Conservation (phyloP, 2,113 vertebrate species). For the Oreochromis spilurus region DNA sequence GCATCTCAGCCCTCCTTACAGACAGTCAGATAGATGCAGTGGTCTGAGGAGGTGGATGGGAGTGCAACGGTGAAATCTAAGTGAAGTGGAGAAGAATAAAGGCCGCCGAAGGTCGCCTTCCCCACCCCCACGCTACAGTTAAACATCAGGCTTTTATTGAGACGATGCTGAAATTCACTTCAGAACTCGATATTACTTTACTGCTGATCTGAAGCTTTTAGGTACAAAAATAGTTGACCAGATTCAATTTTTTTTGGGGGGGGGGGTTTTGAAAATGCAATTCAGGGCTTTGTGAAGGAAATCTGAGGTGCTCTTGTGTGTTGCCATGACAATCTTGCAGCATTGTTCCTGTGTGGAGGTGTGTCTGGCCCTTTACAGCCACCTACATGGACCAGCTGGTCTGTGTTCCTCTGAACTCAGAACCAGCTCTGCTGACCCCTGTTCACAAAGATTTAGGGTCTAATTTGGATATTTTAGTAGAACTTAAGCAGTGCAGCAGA, state of each 20-base stretch:
- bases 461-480: not conserved
- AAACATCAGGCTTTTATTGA: conserved; percentile 28
- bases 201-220: not conserved
- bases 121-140: conserved; percentile 40
- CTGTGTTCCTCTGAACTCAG: not conserved
- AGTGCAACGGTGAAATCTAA: conserved; percentile 18
- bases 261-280: not conserved
- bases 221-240: not conserved
- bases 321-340: conserved; percentile 90
- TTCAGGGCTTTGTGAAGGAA: not conserved
- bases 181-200: not conserved
- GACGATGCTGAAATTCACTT: not conserved
- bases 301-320: conserved; percentile 56
- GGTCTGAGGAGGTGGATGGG: conserved; percentile 44
- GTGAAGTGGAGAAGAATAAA: conserved; percentile 37
- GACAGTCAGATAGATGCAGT: not conserved
- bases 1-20: conserved; percentile 2
- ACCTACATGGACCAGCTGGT: conserved; percentile 18
- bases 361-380: conserved; percentile 82
- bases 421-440: not conserved
- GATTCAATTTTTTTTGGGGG: not conserved
- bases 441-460: not conserved
- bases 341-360: conserved; percentile 78
- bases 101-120: conserved; percentile 18
- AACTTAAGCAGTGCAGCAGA: not conserved